Percentiles rank a stretch among this genome's conserved stretches.
These are phyloP conservation scores for Spodoptera frugiperda DNA, from an alignment of 1,140 invertebrate genomes.

Conservation along the genomic window DNA sequence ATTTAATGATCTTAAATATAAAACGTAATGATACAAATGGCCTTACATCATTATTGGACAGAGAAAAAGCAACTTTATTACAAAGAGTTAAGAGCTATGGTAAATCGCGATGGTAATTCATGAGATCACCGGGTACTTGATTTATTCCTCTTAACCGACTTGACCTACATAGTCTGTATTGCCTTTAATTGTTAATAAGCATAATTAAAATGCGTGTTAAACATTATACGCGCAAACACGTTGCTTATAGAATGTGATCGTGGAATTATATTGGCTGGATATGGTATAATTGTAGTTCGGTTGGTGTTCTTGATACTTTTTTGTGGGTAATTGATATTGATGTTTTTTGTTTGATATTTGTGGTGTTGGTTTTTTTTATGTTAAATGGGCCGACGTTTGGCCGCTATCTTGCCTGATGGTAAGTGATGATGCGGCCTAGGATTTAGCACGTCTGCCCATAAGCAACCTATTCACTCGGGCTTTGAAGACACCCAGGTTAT, in stretches of 20 bases:
- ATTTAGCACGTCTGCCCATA: too few species aligned
- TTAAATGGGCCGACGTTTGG: too few species aligned
- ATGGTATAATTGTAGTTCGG: conserved; percentile 11
- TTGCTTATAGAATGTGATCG: conserved; percentile 31
- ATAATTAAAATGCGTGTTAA: conserved; percentile 84
- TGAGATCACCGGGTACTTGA: conserved; percentile 82
- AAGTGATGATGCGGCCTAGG: too few species aligned
- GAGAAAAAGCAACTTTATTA: conserved; percentile 60
- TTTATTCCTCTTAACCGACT: conserved; percentile 84
- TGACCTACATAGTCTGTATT: conserved; percentile 81
- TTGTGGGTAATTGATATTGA: background rate
- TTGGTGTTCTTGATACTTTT: background rate
- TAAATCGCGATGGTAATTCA: conserved; percentile 48
- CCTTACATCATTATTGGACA: conserved; percentile 59
- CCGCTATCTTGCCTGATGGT: too few species aligned
- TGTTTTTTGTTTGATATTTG: background rate
- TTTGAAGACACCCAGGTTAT: too few species aligned
- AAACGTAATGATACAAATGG: conserved; percentile 79
- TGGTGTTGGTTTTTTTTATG: too few species aligned
- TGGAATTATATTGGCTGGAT: conserved; percentile 17
- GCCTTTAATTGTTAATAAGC: conserved; percentile 85
- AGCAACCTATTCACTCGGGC: too few species aligned
- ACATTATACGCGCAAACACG: conserved; percentile 55
- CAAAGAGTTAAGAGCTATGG: conserved; percentile 47
- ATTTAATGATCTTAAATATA: conserved; percentile 81